Percentiles rank a stretch among this genome's conserved stretches.
phyloP scores from a whole-genome alignment of 2,797 vertebrate species.

The Melanotaenia nigrans region DNA sequence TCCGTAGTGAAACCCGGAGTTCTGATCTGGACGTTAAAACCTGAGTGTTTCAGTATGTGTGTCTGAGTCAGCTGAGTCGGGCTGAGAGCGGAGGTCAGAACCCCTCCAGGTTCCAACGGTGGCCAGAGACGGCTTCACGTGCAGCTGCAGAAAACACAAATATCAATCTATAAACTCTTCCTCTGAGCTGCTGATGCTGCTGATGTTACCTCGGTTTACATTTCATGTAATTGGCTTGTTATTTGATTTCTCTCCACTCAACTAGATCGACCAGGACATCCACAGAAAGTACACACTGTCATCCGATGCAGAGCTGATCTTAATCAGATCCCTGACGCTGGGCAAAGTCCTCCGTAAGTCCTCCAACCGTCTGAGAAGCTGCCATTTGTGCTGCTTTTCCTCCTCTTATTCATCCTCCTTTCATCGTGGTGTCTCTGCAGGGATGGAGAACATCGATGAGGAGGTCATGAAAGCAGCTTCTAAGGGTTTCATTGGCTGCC shows the following conservation, averaged over 20 bases:
- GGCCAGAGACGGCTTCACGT: slow-evolving; percentile 54
- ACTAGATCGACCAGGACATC: slow-evolving; percentile 91
- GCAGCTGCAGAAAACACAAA: slow-evolving; percentile 49
- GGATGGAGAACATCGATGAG: slow-evolving; percentile 79
- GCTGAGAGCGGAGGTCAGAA: slow-evolving; percentile 28
- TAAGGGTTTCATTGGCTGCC: slow-evolving; percentile 92
- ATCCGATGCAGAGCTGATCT: slow-evolving; percentile 86
- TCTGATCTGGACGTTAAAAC: too few relatives aligned
- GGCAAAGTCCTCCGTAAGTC: slow-evolving; percentile 91
- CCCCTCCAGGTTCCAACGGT: slow-evolving; percentile 48
- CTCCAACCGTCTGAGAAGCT: neutral
- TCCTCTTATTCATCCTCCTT: neutral
- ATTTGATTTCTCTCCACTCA: slow-evolving; percentile 73
- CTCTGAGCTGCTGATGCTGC: slow-evolving; percentile 46
- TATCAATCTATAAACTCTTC: slow-evolving; percentile 65
- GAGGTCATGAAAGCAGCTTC: slow-evolving; percentile 87
- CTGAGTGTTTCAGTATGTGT: neutral
- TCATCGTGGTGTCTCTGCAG: slow-evolving; percentile 66
- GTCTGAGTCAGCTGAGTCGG: slow-evolving; percentile 40
- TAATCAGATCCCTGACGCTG: slow-evolving; percentile 89
- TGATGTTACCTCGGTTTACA: slow-evolving; percentile 51
- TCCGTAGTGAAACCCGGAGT: too few relatives aligned
- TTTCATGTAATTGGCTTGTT: slow-evolving; percentile 77
- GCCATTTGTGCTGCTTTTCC: neutral
- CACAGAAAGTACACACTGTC: slow-evolving; percentile 91